These are phyloP conservation scores for Halyomorpha halys DNA, from an alignment of 1,140 invertebrate genomes.

Conservation along the genomic window DNA sequence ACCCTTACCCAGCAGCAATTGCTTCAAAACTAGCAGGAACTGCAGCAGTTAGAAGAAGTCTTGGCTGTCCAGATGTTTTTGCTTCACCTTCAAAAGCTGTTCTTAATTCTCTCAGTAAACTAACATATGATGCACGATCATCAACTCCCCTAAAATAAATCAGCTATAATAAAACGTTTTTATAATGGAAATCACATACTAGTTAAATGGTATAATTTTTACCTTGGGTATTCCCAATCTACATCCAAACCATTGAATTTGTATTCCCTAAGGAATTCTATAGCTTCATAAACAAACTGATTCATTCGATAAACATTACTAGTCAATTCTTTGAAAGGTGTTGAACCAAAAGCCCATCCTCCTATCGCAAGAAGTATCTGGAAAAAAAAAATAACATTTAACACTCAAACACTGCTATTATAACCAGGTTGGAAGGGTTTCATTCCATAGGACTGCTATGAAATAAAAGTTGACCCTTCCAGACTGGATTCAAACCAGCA, in stretches of 20 bases:
- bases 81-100: constrained; percentile 83
- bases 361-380: constrained; percentile 81
- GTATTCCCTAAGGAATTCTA: constrained; percentile 81
- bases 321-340: constrained; percentile 84
- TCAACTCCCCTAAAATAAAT: constrained; percentile 54
- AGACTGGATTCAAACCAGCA: too few species aligned
- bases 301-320: constrained; percentile 86
- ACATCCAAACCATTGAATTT: constrained; percentile 93
- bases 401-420: too few species aligned
- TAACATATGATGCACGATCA: constrained; percentile 69
- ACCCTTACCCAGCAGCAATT: constrained; percentile 65
- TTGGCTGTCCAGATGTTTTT: constrained; percentile 57
- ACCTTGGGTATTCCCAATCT: constrained; percentile 92
- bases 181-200: not conserved
- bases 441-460: too few species aligned
- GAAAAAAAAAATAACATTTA: constrained; percentile 4
- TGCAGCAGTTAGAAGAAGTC: constrained; percentile 76
- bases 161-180: not conserved
- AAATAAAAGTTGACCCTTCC: too few species aligned
- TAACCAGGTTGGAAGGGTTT: too few species aligned
- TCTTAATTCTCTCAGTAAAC: constrained; percentile 69
- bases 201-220: constrained; percentile 12
- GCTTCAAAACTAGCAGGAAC: constrained; percentile 88
- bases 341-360: constrained; percentile 88
- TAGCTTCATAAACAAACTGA: constrained; percentile 87